Percentiles rank a stretch among this genome's conserved stretches.
Evolutionary conservation across 1,140 invertebrate species (phyloP).

Genomic region (Zaprionus capensis): DNA sequence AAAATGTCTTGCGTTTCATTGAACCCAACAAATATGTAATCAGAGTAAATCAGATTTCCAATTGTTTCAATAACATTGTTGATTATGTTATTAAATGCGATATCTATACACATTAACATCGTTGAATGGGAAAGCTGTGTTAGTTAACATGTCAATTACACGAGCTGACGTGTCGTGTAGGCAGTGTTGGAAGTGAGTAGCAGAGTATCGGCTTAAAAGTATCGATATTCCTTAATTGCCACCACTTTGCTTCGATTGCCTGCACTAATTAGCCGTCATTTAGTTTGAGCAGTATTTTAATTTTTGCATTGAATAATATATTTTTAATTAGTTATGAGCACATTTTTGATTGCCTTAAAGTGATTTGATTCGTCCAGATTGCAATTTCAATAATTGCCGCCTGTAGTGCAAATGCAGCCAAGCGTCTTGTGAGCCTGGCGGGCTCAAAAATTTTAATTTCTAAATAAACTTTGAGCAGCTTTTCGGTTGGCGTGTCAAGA

Average conservation of each 20-base stretch:
- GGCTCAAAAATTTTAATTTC: conserved; percentile 68
- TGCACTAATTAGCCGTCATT: background rate
- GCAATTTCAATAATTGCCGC: conserved; percentile 38
- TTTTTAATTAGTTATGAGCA: background rate
- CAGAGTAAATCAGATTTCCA: background rate
- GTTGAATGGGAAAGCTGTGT: background rate
- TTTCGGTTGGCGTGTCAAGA: conserved; percentile 61
- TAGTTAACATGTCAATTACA: background rate
- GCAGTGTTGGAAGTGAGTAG: background rate
- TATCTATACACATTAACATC: background rate
- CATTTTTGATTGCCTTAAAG: conserved; percentile 2
- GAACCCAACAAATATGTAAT: conserved; percentile 4
- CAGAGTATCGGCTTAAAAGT: background rate
- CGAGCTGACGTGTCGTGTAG: background rate
- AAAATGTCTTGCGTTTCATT: background rate
- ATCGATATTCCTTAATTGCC: background rate
- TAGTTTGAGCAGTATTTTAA: background rate
- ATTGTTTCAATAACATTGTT: background rate
- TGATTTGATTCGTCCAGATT: conserved; percentile 10
- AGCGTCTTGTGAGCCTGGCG: conserved; percentile 40
- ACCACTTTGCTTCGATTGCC: background rate
- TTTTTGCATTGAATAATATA: too few species aligned
- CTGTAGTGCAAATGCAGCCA: conserved; percentile 23
- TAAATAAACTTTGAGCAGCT: conserved; percentile 73
- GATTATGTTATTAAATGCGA: background rate